A percentile compares a stretch with the other conserved stretches of the same genome.
Evolutionary conservation across 2,113 vertebrate species (phyloP).

Genomic region (Oophaga pumilio): DNA sequence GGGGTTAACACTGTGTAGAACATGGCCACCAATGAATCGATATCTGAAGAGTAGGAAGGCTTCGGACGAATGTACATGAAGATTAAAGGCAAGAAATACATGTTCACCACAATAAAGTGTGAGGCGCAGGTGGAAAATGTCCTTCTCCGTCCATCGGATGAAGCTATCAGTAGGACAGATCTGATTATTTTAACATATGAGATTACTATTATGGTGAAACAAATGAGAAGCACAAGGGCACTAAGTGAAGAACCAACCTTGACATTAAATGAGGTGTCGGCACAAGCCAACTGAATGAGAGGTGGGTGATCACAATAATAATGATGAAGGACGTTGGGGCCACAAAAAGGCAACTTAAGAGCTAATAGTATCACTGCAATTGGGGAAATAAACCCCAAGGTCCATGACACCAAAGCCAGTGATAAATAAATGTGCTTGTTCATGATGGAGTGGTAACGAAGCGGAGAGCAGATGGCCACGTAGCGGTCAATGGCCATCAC

Average conservation of each 20-base stretch:
- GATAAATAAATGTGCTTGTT: not conserved
- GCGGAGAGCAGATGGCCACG: not conserved
- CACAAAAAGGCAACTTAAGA: no score
- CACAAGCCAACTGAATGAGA: conserved; percentile 63
- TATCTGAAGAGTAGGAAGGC: not conserved
- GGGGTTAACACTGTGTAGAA: no score
- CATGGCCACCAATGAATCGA: no score
- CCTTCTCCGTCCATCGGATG: no score
- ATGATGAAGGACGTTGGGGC: conserved; percentile 58
- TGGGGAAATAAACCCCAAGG: conserved; percentile 63
- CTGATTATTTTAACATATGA: not conserved
- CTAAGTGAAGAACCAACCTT: no score
- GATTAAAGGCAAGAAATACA: not conserved
- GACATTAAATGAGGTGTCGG: conserved; percentile 56
- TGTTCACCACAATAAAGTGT: no score
- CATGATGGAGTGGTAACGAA: not conserved
- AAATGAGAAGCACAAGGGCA: not conserved
- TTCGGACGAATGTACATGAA: conserved; percentile 2
- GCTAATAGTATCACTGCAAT: conserved; percentile 58
- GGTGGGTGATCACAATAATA: conserved; percentile 57
- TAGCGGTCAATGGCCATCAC: not conserved
- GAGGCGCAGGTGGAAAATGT: no score
- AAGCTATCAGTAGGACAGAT: not conserved
- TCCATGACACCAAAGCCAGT: conserved; percentile 52
- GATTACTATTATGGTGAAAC: not conserved